Conservation (phyloP, 2,888 invertebrate genomes). For the Keiferia lycopersicella region DNA sequence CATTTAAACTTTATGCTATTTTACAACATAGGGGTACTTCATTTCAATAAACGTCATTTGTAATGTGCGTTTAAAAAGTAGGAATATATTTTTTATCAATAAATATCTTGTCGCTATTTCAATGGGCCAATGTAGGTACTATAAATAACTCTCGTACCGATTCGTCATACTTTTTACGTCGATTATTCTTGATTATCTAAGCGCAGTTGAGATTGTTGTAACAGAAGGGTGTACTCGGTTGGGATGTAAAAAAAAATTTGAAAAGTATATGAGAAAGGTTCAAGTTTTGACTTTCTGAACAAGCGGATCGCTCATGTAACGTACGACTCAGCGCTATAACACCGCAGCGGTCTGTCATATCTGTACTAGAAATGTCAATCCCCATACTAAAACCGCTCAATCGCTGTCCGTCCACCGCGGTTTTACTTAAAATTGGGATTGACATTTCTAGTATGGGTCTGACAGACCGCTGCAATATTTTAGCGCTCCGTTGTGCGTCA, state of each 20-base stretch:
- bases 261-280: too few species aligned
- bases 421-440: too few species aligned
- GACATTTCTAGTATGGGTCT: too few species aligned
- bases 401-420: too few species aligned
- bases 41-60: slow-evolving; percentile 55
- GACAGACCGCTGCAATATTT: too few species aligned
- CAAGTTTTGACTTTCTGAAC: too few species aligned
- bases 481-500: too few species aligned
- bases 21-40: slow-evolving; percentile 67
- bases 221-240: slow-evolving; percentile 37
- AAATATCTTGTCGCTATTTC: slow-evolving; percentile 44
- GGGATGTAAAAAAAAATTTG: not conserved
- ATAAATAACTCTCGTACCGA: slow-evolving; percentile 62
- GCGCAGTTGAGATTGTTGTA: slow-evolving; percentile 28
- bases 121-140: slow-evolving; percentile 47
- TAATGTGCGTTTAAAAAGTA: slow-evolving; percentile 48
- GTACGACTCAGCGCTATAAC: too few species aligned
- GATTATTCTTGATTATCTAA: slow-evolving; percentile 54
- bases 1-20: slow-evolving; percentile 37
- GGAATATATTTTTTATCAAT: slow-evolving; percentile 64
- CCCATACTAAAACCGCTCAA: too few species aligned
- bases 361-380: too few species aligned
- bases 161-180: slow-evolving; percentile 71
- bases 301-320: too few species aligned
- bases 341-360: too few species aligned